These are phyloP conservation scores for Pegoplata infirma DNA, from an alignment of 2,888 invertebrate genomes.

Conservation along the genomic window DNA sequence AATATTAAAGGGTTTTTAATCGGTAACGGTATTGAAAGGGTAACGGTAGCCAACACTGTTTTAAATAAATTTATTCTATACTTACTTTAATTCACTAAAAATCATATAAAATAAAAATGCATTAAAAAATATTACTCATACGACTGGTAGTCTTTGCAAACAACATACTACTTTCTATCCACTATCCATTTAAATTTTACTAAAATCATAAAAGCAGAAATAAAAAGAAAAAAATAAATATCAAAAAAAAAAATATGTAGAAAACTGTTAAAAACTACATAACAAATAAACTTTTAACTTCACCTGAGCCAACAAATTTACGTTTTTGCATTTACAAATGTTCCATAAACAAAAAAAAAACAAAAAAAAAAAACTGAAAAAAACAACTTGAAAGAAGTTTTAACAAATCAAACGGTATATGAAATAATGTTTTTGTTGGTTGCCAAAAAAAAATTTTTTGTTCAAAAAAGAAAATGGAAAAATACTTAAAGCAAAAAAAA, in stretches of 20 bases:
- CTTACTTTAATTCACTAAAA: not conserved
- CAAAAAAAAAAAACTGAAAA: not conserved
- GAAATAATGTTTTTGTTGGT: constrained; percentile 50
- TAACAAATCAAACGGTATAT: constrained; percentile 56
- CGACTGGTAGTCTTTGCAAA: constrained; percentile 35
- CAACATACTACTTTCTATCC: no score
- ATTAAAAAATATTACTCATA: constrained; percentile 41
- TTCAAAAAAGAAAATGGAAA: not conserved
- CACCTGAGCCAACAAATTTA: constrained; percentile 58
- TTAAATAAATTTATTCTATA: no score
- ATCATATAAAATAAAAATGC: not conserved
- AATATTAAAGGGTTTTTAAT: no score
- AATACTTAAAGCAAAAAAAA: constrained; percentile 22
- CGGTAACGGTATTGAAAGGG: no score
- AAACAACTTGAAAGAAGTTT: constrained; percentile 39
- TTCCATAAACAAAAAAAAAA: not conserved
- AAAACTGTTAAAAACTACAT: constrained; percentile 19
- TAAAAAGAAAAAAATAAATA: not conserved
- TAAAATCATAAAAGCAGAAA: constrained; percentile 33
- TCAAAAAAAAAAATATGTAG: not conserved
- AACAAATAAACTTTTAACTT: constrained; percentile 58
- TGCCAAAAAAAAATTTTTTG: constrained; percentile 52
- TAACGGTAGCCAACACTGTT: no score
- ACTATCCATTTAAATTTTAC: not conserved
- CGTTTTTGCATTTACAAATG: constrained; percentile 12